Evolutionary conservation across 64 coral and sea anemone species (phyloP).

Genomic region (Montipora efflorescens): DNA sequence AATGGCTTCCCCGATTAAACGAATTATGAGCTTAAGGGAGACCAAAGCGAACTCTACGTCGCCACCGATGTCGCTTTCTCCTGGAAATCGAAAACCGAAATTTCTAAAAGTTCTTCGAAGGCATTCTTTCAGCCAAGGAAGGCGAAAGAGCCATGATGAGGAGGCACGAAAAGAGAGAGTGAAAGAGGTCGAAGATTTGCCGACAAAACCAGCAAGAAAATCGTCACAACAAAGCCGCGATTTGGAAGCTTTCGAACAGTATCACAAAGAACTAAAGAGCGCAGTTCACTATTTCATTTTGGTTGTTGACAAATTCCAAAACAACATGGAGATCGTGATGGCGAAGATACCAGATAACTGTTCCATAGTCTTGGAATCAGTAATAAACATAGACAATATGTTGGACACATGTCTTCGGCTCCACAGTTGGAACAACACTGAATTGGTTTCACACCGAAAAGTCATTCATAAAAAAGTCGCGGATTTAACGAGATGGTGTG

Average conservation of each 20-base stretch:
- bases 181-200: background rate
- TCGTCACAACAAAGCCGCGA: conserved; percentile 69
- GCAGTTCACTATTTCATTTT: conserved; percentile 93
- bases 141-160: conserved; percentile 44
- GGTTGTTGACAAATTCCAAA: conserved; percentile 72
- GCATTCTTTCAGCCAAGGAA: conserved; percentile 65
- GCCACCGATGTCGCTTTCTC: background rate
- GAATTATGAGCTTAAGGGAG: conserved; percentile 61
- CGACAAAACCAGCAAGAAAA: conserved; percentile 26
- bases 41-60: conserved; percentile 1
- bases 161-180: background rate
- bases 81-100: conserved; percentile 58
- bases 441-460: conserved; percentile 76
- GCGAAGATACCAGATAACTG: conserved; percentile 95
- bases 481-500: conserved; percentile 87
- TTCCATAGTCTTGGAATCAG: conserved; percentile 88
- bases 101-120: conserved; percentile 88
- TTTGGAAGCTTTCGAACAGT: conserved; percentile 90
- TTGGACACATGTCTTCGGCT: conserved; percentile 88
- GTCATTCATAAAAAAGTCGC: conserved; percentile 85
- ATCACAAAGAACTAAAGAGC: conserved; percentile 88
- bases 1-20: conserved; percentile 65
- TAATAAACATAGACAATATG: conserved; percentile 96
- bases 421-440: conserved; percentile 67
- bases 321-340: conserved; percentile 90